Percentiles rank a stretch among this genome's conserved stretches.
Evolutionary conservation across 2,888 invertebrate genomes (phyloP).

Genomic region (Atethmia centrago): DNA sequence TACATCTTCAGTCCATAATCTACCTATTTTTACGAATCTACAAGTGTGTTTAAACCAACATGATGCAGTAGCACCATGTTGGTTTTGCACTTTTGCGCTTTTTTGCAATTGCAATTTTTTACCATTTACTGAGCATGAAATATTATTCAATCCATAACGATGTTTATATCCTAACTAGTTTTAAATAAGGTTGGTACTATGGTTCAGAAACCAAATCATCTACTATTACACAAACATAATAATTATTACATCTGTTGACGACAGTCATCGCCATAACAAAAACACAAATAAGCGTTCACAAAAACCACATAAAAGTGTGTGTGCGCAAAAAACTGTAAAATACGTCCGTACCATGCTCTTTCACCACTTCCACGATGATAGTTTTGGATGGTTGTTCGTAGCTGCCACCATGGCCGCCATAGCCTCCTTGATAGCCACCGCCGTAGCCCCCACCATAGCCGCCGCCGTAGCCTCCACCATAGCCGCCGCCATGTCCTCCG

Average conservation of each 20-base stretch:
- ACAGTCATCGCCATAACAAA: neutral
- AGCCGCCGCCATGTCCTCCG: too few relatives aligned
- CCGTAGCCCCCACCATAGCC: conserved; percentile 65
- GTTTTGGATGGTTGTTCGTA: conserved; percentile 76
- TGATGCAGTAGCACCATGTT: too few relatives aligned
- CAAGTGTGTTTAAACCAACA: too few relatives aligned
- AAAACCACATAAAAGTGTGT: conserved; percentile 32
- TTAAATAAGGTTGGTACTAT: neutral
- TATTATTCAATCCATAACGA: neutral
- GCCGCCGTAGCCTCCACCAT: conserved; percentile 31
- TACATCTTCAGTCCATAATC: too few relatives aligned
- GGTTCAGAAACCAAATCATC: too few relatives aligned
- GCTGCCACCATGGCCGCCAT: conserved; percentile 65
- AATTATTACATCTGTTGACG: neutral
- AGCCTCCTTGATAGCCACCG: too few relatives aligned
- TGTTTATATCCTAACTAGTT: neutral
- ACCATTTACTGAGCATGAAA: neutral
- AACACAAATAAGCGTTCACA: too few relatives aligned
- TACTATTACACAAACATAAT: neutral
- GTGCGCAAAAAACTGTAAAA: conserved; percentile 60
- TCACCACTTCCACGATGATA: conserved; percentile 75
- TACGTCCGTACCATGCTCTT: conserved; percentile 73
- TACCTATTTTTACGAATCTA: too few relatives aligned
- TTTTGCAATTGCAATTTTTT: neutral
- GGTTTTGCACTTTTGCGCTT: too few relatives aligned